Evolutionary conservation across 2,113 vertebrate genomes (phyloP), one percentile per base, ranked within the genome.

Genomic region (Neogobius melanostomus): DNA sequence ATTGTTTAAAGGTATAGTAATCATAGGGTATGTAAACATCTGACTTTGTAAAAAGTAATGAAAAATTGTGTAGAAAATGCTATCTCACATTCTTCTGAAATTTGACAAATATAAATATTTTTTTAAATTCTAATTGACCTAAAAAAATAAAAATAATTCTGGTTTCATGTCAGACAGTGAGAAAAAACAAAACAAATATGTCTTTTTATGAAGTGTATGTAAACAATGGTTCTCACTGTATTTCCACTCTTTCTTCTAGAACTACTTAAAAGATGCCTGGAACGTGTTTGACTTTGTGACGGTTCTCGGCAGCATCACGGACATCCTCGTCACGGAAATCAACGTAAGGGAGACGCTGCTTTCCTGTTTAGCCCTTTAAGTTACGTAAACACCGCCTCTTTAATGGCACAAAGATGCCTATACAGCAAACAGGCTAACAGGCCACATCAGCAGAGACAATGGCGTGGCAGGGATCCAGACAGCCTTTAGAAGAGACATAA

Each of bases 241-340:
- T 21, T 21, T 1, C 2, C 21, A 21, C 21, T 21, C 21, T 21
- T 21, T 21, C 63, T 69, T 49, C 53, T 66, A 98, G 96, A 99
- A 98, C 87, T 98, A 98, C 79, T 93, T 98, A 81, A 94, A 97
- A 84, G 97, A 99, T 45, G 96, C 97, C 86, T 99, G 97, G 97
- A 98, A 99, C 4, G 93, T 98, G 74, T 98, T 98, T 87, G 97
- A 99, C 92, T 98, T 98, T 91, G 96, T 99, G 76, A 98, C 97
- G 3, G 97, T 99, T 68, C 88, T 98, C 93, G 97, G 97, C 87
- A 99, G 97, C 94, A 97, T 99, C 88, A 99, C 97, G 74, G 97
- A 99, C 92, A 98, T 99, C 93, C 91, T 99, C 91, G 97, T 98
- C 90, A 96, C 97, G 15, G 97, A 99, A 91, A 96, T 98, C 89